A percentile compares a stretch with the other conserved stretches of the same genome.
Evolutionary conservation across 2,888 invertebrate species (phyloP).

Genomic region (Neoscelio sp.): DNA sequence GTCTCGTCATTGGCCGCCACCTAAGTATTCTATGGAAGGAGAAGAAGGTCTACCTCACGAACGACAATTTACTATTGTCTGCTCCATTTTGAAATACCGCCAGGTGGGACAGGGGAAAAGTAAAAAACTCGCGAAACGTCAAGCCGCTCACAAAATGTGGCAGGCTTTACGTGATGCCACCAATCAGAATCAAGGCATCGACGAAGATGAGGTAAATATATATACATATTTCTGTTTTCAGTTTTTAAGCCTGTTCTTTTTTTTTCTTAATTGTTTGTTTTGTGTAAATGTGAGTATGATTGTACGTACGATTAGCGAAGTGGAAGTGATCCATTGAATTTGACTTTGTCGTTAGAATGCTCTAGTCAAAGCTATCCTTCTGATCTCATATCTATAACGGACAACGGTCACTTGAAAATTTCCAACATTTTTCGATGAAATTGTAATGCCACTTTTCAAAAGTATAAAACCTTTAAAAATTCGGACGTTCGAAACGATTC

Average conservation of each 20-base stretch:
- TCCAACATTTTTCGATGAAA: too few relatives aligned
- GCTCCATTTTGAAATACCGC: conserved; percentile 92
- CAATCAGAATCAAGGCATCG: conserved; percentile 87
- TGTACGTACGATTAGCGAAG: conserved; percentile 74
- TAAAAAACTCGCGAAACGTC: conserved; percentile 98
- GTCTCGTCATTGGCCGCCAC: conserved; percentile 97
- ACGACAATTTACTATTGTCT: conserved; percentile 96
- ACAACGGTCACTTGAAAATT: too few relatives aligned
- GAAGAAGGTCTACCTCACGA: conserved; percentile 97
- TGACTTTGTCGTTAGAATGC: conserved; percentile 63
- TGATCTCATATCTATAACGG: conserved; percentile 81
- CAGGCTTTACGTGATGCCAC: conserved; percentile 91
- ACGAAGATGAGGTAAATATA: conserved; percentile 89
- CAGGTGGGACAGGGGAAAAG: conserved; percentile 96
- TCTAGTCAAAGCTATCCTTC: conserved; percentile 75
- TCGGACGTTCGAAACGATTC: too few relatives aligned
- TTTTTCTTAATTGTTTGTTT: too few relatives aligned
- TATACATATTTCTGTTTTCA: too few relatives aligned
- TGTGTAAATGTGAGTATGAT: conserved; percentile 13
- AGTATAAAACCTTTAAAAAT: too few relatives aligned
- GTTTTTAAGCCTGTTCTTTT: too few relatives aligned
- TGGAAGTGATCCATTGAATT: conserved; percentile 79
- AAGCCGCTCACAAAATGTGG: conserved; percentile 98
- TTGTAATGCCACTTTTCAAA: too few relatives aligned
- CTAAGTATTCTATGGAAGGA: conserved; percentile 94